Percentiles rank a stretch among this genome's conserved stretches.
phyloP scores from a whole-genome alignment of 1,140 invertebrate species.

The Capitella teleta region DNA sequence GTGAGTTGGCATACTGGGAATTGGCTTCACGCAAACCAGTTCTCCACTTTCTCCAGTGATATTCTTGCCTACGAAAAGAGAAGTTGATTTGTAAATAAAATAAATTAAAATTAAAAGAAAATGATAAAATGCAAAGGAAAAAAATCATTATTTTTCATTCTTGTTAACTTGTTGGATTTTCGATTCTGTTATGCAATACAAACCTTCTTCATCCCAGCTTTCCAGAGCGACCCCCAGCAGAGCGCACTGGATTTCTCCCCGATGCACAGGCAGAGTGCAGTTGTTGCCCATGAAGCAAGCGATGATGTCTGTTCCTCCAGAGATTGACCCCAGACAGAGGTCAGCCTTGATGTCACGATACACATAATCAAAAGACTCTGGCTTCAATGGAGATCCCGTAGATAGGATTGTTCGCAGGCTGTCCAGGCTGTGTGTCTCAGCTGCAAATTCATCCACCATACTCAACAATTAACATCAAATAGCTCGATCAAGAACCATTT shows the following conservation, averaged over 20 bases:
- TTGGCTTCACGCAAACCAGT: constrained; percentile 49
- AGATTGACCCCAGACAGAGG: constrained; percentile 49
- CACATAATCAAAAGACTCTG: constrained; percentile 49
- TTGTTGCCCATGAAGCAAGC: constrained; percentile 52
- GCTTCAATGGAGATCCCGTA: constrained; percentile 51
- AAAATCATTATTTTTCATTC: no score
- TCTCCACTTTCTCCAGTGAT: constrained; percentile 48
- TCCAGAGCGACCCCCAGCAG: constrained; percentile 48
- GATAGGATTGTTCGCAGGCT: constrained; percentile 47
- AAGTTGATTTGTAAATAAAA: no score
- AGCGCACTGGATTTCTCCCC: constrained; percentile 49
- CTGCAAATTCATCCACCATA: constrained; percentile 18
- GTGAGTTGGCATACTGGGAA: constrained; percentile 51
- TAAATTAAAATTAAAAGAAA: no score
- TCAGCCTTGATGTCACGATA: constrained; percentile 48
- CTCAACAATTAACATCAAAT: no score
- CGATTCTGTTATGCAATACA: no score
- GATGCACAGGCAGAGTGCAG: constrained; percentile 45
- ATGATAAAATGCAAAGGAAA: no score
- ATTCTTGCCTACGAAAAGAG: constrained; percentile 36
- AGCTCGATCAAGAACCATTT: no score
- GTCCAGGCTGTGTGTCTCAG: constrained; percentile 40
- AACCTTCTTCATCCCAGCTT: constrained; percentile 43
- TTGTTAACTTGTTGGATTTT: no score
- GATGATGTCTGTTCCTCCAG: constrained; percentile 53